phyloP scores from a whole-genome alignment of 1,140 invertebrate species.

The Zophobas morio region DNA sequence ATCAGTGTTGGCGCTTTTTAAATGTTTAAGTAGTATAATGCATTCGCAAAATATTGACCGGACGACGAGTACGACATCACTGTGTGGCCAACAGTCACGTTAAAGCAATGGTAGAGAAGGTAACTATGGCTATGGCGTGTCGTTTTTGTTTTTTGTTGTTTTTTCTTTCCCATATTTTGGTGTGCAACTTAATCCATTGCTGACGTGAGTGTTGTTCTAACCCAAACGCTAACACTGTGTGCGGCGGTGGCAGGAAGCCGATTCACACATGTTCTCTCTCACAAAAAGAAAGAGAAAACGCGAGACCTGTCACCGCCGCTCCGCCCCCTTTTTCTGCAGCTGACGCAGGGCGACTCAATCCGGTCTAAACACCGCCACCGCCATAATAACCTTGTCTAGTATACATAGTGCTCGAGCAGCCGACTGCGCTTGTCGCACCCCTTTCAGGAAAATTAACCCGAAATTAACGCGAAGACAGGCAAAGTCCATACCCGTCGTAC shows the following conservation, averaged over 20 bases:
- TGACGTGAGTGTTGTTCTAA: constrained; percentile 63
- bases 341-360: constrained; percentile 4
- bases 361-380: not conserved
- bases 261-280: too few species aligned
- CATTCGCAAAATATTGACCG: constrained; percentile 51
- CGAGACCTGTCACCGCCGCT: not conserved
- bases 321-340: constrained; percentile 7
- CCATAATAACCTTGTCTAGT: not conserved
- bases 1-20: constrained; percentile 43
- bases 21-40: constrained; percentile 49
- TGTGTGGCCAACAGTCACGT: constrained; percentile 62
- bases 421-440: not conserved
- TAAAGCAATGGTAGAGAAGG: constrained; percentile 63
- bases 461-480: too few species aligned
- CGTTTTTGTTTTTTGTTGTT: constrained; percentile 57
- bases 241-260: not conserved
- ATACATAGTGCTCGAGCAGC: not conserved
- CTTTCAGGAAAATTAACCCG: too few species aligned
- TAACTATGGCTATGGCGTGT: constrained; percentile 56
- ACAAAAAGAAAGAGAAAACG: too few species aligned
- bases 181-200: constrained; percentile 63
- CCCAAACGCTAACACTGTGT: constrained; percentile 22
- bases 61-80: constrained; percentile 11
- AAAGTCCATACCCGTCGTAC: too few species aligned
- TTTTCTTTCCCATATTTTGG: constrained; percentile 52